Percentiles rank a stretch among this genome's conserved stretches.
These are phyloP conservation scores for Porites divaricata DNA, from an alignment of 92 coral and sea anemone species.

Conservation along the genomic window DNA sequence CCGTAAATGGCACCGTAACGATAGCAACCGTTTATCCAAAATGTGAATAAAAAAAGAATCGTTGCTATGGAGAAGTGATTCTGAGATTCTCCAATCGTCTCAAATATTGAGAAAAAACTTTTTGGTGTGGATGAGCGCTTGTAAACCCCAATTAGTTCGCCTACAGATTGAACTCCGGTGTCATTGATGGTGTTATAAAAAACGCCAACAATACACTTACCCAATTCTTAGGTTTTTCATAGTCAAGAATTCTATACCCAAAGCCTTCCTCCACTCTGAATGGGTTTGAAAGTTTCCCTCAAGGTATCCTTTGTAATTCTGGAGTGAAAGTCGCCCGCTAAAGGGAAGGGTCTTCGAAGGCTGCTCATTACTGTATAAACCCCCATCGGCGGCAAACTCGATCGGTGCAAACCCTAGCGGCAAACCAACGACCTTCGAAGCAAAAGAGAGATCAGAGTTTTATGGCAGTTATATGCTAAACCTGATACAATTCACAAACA, in stretches of 20 bases:
- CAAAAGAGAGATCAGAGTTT: background rate
- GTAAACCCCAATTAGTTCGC: too few species aligned
- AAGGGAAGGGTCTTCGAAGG: constrained; percentile 54
- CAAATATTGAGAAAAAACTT: too few species aligned
- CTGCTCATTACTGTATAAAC: constrained; percentile 41
- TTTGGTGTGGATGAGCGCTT: too few species aligned
- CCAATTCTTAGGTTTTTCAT: constrained; percentile 54
- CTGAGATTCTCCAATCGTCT: too few species aligned
- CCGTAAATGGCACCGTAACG: too few species aligned
- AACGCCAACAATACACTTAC: background rate
- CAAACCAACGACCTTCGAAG: background rate
- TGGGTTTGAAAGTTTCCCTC: constrained; percentile 72
- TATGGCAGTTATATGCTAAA: too few species aligned
- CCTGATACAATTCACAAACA: too few species aligned
- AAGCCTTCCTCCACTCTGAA: constrained; percentile 83
- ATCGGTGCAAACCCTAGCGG: constrained; percentile 26
- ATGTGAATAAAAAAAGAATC: too few species aligned
- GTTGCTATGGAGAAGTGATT: too few species aligned
- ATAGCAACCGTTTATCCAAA: too few species aligned
- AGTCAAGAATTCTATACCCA: constrained; percentile 78
- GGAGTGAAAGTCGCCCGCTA: constrained; percentile 70
- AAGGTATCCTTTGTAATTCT: constrained; percentile 52
- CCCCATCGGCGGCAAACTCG: constrained; percentile 66
- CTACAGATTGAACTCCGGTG: too few species aligned
- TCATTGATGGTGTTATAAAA: background rate